These are phyloP conservation scores for Pangasius macronema DNA, from an alignment of 2,797 vertebrate genomes.

Conservation along the genomic window DNA sequence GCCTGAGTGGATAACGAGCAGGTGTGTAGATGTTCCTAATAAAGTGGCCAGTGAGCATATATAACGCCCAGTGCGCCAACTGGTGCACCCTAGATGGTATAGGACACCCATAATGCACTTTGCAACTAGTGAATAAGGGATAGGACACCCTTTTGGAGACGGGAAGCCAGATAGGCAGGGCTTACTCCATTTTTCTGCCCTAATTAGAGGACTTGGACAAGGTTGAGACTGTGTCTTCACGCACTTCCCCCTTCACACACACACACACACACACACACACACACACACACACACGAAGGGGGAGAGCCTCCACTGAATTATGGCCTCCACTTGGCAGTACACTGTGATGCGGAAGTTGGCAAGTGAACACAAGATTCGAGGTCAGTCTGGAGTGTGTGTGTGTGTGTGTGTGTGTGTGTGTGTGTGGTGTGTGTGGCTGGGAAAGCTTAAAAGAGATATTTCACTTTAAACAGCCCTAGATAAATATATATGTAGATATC, in stretches of 20 bases:
- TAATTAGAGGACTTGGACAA: slow-evolving; percentile 36
- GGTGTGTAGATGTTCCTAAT: background rate
- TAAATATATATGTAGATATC: background rate
- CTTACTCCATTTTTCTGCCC: slow-evolving; percentile 15
- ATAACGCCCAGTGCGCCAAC: background rate
- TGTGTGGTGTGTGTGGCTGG: background rate
- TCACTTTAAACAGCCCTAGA: background rate
- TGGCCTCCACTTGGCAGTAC: slow-evolving; percentile 45
- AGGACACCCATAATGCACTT: slow-evolving; percentile 13
- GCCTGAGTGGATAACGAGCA: background rate
- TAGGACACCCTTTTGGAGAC: background rate
- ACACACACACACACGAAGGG: slow-evolving; percentile 14
- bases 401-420: slow-evolving; percentile 8
- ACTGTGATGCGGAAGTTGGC: slow-evolving; percentile 41
- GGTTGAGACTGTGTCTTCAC: slow-evolving; percentile 17
- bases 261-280: background rate
- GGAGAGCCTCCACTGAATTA: slow-evolving; percentile 37
- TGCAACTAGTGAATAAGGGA: background rate
- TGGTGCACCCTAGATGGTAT: background rate
- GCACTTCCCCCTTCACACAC: background rate
- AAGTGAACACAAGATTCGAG: slow-evolving; percentile 32
- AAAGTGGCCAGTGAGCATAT: background rate
- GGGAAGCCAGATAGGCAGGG: background rate
- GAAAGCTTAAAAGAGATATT: background rate
- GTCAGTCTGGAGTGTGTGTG: slow-evolving; percentile 35